Evolutionary conservation across 2,888 invertebrate species (phyloP).

Genomic region (Mimas tiliae): DNA sequence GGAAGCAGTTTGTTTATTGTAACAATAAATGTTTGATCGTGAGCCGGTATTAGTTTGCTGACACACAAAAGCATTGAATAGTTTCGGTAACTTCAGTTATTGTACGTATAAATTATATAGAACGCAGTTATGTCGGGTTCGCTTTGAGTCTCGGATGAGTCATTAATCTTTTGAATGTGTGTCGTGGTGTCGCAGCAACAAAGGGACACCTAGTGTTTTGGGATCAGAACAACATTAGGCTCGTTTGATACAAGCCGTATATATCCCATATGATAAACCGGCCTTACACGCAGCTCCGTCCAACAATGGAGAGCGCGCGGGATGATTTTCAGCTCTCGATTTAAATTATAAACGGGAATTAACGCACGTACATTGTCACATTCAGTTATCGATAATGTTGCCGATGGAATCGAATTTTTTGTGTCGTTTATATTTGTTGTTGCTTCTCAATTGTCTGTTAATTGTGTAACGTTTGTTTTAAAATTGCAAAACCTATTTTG

Average conservation of each 20-base stretch:
- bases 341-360: slow-evolving; percentile 21
- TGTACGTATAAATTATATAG: neutral
- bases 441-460: slow-evolving; percentile 2
- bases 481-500: neutral
- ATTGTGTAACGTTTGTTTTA: neutral
- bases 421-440: slow-evolving; percentile 6
- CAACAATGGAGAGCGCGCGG: slow-evolving; percentile 10
- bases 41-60: neutral
- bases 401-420: slow-evolving; percentile 9
- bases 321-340: slow-evolving; percentile 18
- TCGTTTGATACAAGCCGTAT: slow-evolving; percentile 24
- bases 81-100: slow-evolving; percentile 16
- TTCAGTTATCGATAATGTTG: slow-evolving; percentile 17
- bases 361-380: slow-evolving; percentile 15
- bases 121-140: neutral
- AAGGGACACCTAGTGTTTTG: slow-evolving; percentile 27
- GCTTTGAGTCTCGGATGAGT: slow-evolving; percentile 26
- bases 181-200: slow-evolving; percentile 23
- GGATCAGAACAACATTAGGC: slow-evolving; percentile 27
- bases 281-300: slow-evolving; percentile 14
- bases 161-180: slow-evolving; percentile 28
- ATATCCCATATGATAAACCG: slow-evolving; percentile 22
- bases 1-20: slow-evolving; percentile 38
- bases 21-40: slow-evolving; percentile 11
- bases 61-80: slow-evolving; percentile 9